Evolutionary conservation across 92 coral and sea anemone genomes (phyloP), one percentile per base, ranked within the genome.

Genomic region (Porites rus): DNA sequence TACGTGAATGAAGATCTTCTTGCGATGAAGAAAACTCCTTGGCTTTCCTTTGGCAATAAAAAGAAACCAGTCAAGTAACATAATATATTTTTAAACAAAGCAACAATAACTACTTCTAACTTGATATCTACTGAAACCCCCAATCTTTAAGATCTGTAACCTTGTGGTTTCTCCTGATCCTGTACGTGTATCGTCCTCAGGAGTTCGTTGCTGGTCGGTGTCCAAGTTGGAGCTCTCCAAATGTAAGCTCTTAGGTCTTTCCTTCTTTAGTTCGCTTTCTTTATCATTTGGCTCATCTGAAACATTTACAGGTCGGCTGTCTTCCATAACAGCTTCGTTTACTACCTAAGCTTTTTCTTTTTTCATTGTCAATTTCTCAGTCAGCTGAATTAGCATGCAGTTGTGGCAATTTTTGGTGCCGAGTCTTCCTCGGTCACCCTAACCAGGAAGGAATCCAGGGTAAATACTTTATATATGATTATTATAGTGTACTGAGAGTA

Each of bases 231-330:
- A 54, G 52, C 43, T 70, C 22, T 92, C 92, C 72, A 92, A 72
- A 63, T 88, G 88, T 16, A 92, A 79, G 56, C 88, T 84, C 46
- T 81, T 85, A 8, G 92, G 92, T 50, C 94, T 75, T 25, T 91
- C 94, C 62, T 88, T 88, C 16, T 61, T 75, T 72, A 80, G 60
- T 25, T 88, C 90, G 22, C 50, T 88, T 58, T 80, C 88, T 74
- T 83, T 83, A 22, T 20, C 59, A 56, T 71, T 81, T 59, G 68
- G 28, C 62, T 85, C 21, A 31, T 73, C 84, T 54, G 88, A 59
- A 10, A 71, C 88, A 73, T 73, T 14, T 56, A 56, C 53, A 51
- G 74, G 18, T 25, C 20, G 10, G 16, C 31, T 61, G 20, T 74
- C 80, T 74, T 83, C 87, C 87, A 83, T 83, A 38, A 10, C 72